phyloP scores from a whole-genome alignment of 1,140 invertebrate species.

The Polyergus mexicanus region DNA sequence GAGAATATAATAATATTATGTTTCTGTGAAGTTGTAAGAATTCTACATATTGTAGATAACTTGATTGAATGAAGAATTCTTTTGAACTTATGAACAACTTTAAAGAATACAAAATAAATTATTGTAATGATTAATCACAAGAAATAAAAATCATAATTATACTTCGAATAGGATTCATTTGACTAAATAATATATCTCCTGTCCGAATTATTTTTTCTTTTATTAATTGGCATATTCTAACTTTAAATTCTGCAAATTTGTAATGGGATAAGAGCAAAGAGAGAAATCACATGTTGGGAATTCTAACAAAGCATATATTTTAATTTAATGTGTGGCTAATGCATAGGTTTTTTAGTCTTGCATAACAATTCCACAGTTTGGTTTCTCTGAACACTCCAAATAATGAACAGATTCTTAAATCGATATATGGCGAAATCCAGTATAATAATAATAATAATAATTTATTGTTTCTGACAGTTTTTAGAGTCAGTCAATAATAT shows the following conservation, averaged over 20 bases:
- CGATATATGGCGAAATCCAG: slow-evolving; percentile 54
- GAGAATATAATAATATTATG: slow-evolving; percentile 16
- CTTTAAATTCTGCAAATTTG: not conserved
- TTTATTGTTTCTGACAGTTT: slow-evolving; percentile 40
- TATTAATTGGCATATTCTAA: too few species aligned
- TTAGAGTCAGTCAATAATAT: slow-evolving; percentile 65
- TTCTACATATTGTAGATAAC: slow-evolving; percentile 26
- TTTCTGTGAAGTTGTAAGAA: not conserved
- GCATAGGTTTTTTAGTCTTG: slow-evolving; percentile 70
- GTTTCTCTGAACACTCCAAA: slow-evolving; percentile 69
- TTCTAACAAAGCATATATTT: slow-evolving; percentile 82
- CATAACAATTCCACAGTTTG: slow-evolving; percentile 75
- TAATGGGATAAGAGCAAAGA: slow-evolving; percentile 29
- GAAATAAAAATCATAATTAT: not conserved
- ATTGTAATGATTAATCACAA: not conserved
- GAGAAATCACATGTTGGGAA: slow-evolving; percentile 63
- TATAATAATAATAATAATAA: slow-evolving; percentile 43
- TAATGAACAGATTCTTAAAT: slow-evolving; percentile 66
- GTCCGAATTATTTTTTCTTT: not conserved
- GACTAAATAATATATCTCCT: not conserved
- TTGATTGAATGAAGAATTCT: not conserved
- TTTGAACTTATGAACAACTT: not conserved
- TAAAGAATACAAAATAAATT: not conserved
- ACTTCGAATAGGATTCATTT: not conserved
- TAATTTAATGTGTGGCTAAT: slow-evolving; percentile 74